These are phyloP conservation scores for Cheilosia soror DNA, from an alignment of 2,888 invertebrate species.

Conservation along the genomic window DNA sequence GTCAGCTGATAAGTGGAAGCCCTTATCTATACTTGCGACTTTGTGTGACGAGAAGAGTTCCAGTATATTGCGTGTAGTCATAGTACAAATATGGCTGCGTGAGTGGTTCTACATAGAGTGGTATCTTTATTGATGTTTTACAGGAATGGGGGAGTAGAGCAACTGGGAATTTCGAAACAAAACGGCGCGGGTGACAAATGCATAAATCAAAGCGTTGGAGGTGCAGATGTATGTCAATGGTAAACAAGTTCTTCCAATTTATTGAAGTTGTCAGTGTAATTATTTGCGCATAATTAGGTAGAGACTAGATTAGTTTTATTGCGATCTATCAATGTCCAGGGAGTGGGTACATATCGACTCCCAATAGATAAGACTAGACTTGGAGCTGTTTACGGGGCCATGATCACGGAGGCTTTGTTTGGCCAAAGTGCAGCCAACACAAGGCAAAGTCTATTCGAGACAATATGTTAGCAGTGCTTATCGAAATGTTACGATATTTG, in stretches of 20 bases:
- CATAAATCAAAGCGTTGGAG: background rate
- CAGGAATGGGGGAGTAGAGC: background rate
- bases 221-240: background rate
- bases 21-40: conserved; percentile 18
- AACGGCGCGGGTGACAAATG: conserved; percentile 15
- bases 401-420: conserved; percentile 22
- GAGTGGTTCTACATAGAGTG: background rate
- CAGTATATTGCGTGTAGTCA: conserved; percentile 32
- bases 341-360: background rate
- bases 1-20: conserved; percentile 12
- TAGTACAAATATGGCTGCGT: conserved; percentile 37
- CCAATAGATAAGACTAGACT: conserved; percentile 25
- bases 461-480: conserved; percentile 13
- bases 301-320: conserved; percentile 1
- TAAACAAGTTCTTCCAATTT: background rate
- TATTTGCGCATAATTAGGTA: background rate
- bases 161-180: conserved; percentile 42
- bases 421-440: conserved; percentile 16
- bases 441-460: conserved; percentile 19
- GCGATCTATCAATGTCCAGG: conserved; percentile 30
- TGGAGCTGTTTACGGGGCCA: conserved; percentile 7
- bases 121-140: conserved; percentile 32
- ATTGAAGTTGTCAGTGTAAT: background rate
- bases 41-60: conserved; percentile 18
- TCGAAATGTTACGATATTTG: background rate